Base-by-base conservation (phyloP, 2,888 invertebrate genomes). In the Liposcelis brunnea region DNA sequence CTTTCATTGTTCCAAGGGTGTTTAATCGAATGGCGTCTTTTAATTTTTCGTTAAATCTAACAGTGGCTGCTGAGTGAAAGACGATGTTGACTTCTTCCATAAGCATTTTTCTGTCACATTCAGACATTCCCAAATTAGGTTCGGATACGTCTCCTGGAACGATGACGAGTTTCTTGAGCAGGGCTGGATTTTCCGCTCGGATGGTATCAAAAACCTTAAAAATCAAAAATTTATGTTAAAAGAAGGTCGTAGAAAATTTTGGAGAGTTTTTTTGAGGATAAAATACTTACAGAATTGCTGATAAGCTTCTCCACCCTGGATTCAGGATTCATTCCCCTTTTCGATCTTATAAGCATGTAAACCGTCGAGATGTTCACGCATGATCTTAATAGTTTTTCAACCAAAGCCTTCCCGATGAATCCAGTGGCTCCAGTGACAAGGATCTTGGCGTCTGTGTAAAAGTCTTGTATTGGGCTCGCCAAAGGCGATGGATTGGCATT, bases 321-420 rank as follows among this genome's bases (percentile, higher is more conserved):
- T 16, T 52, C 45, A 2, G 52, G 51, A 34, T 50, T 49, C 43
- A 52, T 47, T 2, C 56, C 55, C 43, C 52, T 51, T 42, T 56
- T 55, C 4, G 78, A 75, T 49, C 94, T 70, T 60, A 94, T 77
- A 49, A 95, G 68, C 40, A 91, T 64, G 58, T 83, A 93, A 45
- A 95, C 75, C 8, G 71, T 73, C 33, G 74, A 70, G 12, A 95
- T 68, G 2, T 76, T 75, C 0, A 83, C 77, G 61, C 91, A 90
- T 45, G 83, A 79, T 57, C 93, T 71, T 16, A 95, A 67, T 8
- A 97, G 67, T 61, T 95, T 95, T 65, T 95, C 95, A 49, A 95
- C 66, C 2, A 95, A 66, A 0, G 89, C 89, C 65, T 94, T 94
- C 31, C 94, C 93, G 43, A 94, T 73, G 61, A 93, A 94, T n/a